Evolutionary conservation across 1,140 invertebrate genomes (phyloP), one percentile per base, ranked within the genome.

Genomic region (Tribolium castaneum): DNA sequence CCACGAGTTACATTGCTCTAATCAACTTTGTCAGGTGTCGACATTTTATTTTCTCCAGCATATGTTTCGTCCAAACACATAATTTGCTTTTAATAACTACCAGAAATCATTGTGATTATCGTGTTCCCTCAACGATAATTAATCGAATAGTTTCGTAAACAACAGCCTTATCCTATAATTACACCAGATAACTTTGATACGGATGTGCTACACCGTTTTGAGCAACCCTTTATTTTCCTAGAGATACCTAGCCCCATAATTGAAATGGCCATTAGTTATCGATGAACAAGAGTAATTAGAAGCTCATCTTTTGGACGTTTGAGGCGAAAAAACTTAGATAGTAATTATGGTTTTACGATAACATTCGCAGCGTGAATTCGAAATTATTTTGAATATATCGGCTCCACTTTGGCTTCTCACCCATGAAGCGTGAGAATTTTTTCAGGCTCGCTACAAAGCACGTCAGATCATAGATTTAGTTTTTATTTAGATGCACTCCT

Each of bases 141-240:
- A 73, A 73, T 73, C 49, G 71, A 73, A 73, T 54, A 73, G 71
- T 73, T 73, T 54, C 71, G 50, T 73, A 54, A 73, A 73, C 50
- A 73, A 72, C 70, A 19, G 13, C 71, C 52, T 73, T 73, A 73
- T 73, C 49, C 71, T 73, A 54, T 73, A 73, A 73, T 73, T 73
- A 52, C 45, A 25, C 30, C 30, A n/a, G 59, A 30, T 52, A 19
- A 19, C 10, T 52, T 52, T 52, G 51, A 52, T 52, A 52, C 13
- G 16, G 51, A 52, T 19, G 16, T 45, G 13, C 6, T 7, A 52
- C 51, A 52, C 51, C 39, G 39, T 45, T 45, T 45, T 45, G 9
- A 45, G 39, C 39, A 45, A 45, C 39, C 39, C 39, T 45, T 45
- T 45, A 45, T 45, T 45, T 45, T 45, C 39, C 5, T 45, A 45